Conservation (phyloP, 1,140 invertebrate species). For the Cardiocondyla obscurior region DNA sequence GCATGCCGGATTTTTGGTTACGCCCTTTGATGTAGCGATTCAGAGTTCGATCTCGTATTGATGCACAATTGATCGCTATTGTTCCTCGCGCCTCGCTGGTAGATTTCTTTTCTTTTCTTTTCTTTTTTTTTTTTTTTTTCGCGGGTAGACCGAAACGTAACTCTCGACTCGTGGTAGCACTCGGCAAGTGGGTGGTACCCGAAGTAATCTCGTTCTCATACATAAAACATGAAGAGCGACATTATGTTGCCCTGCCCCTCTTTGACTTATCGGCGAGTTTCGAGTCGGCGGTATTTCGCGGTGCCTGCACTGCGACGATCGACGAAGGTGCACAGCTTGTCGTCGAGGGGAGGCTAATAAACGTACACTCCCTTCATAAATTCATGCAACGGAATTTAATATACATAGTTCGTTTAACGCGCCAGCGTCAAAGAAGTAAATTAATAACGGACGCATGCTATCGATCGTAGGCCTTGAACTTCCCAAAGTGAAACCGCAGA, state of each 20-base stretch:
- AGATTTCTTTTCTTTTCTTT: not conserved
- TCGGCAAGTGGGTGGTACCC: conserved; percentile 71
- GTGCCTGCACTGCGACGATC: not conserved
- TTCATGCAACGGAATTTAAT: conserved; percentile 34
- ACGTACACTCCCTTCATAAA: conserved; percentile 29
- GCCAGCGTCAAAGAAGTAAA: not conserved
- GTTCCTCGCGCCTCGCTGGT: conserved; percentile 1
- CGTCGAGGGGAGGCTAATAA: conserved; percentile 40
- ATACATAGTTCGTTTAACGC: not conserved
- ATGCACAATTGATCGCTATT: conserved; percentile 16
- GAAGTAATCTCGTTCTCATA: conserved; percentile 74
- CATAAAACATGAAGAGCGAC: conserved; percentile 73
- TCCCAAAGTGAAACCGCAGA: not conserved
- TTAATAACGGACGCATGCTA: not conserved
- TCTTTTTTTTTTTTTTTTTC: conserved; percentile 2
- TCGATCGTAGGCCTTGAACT: not conserved
- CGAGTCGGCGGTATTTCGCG: conserved; percentile 36
- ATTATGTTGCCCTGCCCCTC: conserved; percentile 58
- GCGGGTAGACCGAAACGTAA: not conserved
- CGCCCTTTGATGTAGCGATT: not conserved
- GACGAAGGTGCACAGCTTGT: not conserved
- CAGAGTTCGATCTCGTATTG: not conserved
- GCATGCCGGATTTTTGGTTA: not conserved
- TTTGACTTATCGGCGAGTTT: conserved; percentile 50
- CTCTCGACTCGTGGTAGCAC: conserved; percentile 53